Base-by-base conservation (phyloP, 2,888 invertebrate species). In the Apoda limacodes region DNA sequence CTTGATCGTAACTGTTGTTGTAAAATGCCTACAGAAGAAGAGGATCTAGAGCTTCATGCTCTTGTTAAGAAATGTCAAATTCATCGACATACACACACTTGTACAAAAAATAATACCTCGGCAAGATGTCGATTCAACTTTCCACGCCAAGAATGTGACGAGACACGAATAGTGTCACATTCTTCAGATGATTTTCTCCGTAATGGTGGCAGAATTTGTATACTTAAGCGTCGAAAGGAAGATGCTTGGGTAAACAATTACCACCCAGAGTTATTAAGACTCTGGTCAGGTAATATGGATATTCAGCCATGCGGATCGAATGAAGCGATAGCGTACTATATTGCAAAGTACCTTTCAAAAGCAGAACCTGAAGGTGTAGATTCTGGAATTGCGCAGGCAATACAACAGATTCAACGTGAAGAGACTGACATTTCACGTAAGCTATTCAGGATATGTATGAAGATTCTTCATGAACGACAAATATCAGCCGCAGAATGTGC, bases 401-500 rank as follows among this genome's bases (percentile, higher is more conserved):
- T 37, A 9, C 32, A 22, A 13, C 28, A 37, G 28, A 37, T 38
- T 11, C 13, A 21, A 25, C 11, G 35, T 7, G 35, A 38, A 26
- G 40, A 35, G 15, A 31, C 30, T 29, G 22, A 48, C 22, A 22
- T 47, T n/a, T 40, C 44, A 5, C 34, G 39, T 19, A 41, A 43
- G 19, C 34, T 52, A 7, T 53, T 53, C 22, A 35, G 25, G 19
- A 32, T 49, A 25, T 53, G 48, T 20, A 50, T 51, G 48, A 25
- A 24, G 9, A 48, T 54, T 28, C 23, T 55, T n/a, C 30, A 43
- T n/a, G 42, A 52, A 36, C 26, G 48, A 14, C 45, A 49, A 45
- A 41, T 53, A 5, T 49, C 51, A 23, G 47, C 52, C 9, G 21
- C 28, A 13, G 49, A 54, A 44, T 50, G 45, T 31, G 49, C 32